A percentile compares a stretch with the other conserved stretches of the same genome.
These are phyloP conservation scores for Myrmecophaga tridactyla DNA, from an alignment of 2,113 vertebrate genomes.

Conservation along the genomic window DNA sequence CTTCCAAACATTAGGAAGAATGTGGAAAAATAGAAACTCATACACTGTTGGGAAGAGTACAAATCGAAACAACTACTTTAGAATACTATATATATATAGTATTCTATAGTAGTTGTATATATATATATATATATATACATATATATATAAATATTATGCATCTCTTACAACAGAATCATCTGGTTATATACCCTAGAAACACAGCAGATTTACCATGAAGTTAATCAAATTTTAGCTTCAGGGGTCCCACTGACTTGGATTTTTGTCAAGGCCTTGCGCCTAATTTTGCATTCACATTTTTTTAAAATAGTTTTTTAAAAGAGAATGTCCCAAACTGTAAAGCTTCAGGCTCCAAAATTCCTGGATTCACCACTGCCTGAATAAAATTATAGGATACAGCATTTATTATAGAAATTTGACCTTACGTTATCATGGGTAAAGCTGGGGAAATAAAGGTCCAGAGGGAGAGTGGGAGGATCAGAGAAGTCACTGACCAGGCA, in stretches of 20 bases:
- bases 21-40: not conserved
- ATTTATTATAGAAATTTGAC: constrained; percentile 3
- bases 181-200: not conserved
- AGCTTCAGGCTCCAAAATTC: not conserved
- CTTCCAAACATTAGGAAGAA: constrained; percentile 7
- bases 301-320: not conserved
- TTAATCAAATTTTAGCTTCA: not conserved
- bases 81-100: too few species aligned
- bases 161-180: not conserved
- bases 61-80: not conserved
- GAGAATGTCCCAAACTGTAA: not conserved
- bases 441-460: not conserved
- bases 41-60: not conserved
- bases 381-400: not conserved
- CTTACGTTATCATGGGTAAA: not conserved
- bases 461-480: not conserved
- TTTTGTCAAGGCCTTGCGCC: not conserved
- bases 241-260: not conserved
- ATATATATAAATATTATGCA: too few species aligned
- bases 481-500: not conserved
- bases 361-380: not conserved
- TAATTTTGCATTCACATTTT: not conserved
- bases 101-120: too few species aligned
- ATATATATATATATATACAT: too few species aligned
- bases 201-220: not conserved